Evolutionary conservation across 1,140 invertebrate genomes (phyloP).

Genomic region (Achatina immaculata): DNA sequence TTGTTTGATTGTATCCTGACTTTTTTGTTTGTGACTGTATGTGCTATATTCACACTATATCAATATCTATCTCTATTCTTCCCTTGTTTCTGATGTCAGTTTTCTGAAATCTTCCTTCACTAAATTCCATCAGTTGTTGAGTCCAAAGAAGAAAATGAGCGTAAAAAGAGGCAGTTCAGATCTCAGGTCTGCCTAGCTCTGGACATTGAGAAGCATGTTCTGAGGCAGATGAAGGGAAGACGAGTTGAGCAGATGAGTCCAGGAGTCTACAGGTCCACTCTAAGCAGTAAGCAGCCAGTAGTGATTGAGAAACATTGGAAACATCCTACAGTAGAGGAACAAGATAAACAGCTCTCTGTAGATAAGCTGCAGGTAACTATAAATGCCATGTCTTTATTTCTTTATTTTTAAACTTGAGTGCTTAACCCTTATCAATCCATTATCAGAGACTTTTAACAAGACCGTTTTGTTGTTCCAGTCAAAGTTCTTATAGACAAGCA

Average conservation of each 20-base stretch:
- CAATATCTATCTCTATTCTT: no score
- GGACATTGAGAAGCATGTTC: constrained; percentile 70
- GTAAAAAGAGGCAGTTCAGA: constrained; percentile 60
- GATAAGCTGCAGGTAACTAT: constrained; percentile 66
- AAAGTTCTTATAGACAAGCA: no score
- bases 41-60: no score
- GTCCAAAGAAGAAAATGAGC: constrained; percentile 62
- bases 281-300: constrained; percentile 64
- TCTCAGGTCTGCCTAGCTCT: constrained; percentile 65
- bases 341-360: constrained; percentile 65
- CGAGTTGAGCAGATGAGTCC: constrained; percentile 63
- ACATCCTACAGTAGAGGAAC: constrained; percentile 64
- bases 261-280: constrained; percentile 63
- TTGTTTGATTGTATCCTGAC: no score
- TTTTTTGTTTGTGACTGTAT: no score
- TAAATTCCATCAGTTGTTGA: constrained; percentile 61
- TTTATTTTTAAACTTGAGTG: neutral
- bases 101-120: no score
- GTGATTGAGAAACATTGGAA: constrained; percentile 70
- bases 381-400: no score
- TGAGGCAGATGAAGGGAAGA: constrained; percentile 70
- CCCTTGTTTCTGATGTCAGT: no score
- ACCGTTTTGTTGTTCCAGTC: no score
- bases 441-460: neutral
- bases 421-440: neutral